phyloP scores from a whole-genome alignment of 2,113 vertebrate species.

The Helogale parvula region DNA sequence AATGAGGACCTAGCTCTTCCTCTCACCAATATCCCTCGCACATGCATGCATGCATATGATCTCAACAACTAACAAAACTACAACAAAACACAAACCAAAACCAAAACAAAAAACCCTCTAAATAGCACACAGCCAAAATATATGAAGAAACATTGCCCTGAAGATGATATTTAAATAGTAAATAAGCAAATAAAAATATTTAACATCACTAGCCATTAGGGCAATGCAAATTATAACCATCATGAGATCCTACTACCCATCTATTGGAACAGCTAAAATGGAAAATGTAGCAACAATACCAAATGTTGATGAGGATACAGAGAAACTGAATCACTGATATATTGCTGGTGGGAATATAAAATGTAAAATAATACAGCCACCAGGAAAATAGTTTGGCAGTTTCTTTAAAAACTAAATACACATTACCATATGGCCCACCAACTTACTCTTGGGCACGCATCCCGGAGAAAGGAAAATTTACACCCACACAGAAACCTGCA shows the following conservation, averaged over 20 bases:
- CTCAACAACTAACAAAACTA: background rate
- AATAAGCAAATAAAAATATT: background rate
- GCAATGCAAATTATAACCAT: conserved; percentile 18
- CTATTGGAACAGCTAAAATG: conserved; percentile 1
- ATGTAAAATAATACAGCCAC: conserved; percentile 23
- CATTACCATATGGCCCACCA: conserved; percentile 15
- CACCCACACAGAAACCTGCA: background rate
- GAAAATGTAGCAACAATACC: background rate
- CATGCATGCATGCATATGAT: background rate
- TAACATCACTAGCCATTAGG: background rate
- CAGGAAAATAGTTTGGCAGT: conserved; percentile 16
- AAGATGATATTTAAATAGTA: background rate
- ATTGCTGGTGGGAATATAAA: background rate
- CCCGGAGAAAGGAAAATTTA: conserved; percentile 50
- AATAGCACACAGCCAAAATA: background rate
- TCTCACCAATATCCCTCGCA: background rate
- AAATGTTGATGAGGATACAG: conserved; percentile 16
- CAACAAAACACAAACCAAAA: background rate
- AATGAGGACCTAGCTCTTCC: background rate
- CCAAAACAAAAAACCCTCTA: background rate
- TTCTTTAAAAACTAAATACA: conserved; percentile 22
- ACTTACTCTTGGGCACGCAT: conserved; percentile 25
- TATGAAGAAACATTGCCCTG: background rate
- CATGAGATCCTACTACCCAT: background rate
- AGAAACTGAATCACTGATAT: background rate